A percentile compares a stretch with the other conserved stretches of the same genome.
Evolutionary conservation across 2,113 vertebrate genomes (phyloP).

Genomic region (Lathamus discolor): DNA sequence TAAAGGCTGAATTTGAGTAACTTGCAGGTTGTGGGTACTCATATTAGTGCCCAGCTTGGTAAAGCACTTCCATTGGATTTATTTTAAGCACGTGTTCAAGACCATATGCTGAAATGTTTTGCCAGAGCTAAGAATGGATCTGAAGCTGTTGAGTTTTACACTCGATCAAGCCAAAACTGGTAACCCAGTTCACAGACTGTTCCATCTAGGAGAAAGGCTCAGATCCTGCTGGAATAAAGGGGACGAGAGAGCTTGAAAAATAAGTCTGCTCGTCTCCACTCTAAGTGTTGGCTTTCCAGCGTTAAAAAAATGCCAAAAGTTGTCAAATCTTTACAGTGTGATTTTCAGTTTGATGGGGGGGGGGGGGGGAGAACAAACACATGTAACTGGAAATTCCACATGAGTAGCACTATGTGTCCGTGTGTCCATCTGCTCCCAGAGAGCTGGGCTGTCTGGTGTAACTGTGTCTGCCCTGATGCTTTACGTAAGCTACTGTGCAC

Average conservation of each 20-base stretch:
- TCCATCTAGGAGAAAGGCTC: background rate
- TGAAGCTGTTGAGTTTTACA: background rate
- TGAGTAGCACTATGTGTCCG: rapidly evolving
- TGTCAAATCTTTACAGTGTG: background rate
- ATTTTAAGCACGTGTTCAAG: background rate
- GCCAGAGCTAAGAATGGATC: background rate
- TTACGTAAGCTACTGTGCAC: rapidly evolving
- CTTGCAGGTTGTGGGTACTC: background rate
- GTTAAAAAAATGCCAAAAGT: background rate
- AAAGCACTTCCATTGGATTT: background rate
- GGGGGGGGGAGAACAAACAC: background rate
- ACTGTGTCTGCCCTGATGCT: background rate
- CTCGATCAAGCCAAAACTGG: background rate
- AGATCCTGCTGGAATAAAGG: background rate
- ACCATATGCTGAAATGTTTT: background rate
- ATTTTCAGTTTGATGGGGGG: background rate
- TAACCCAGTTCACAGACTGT: background rate
- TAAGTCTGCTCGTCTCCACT: background rate
- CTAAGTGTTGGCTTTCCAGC: background rate
- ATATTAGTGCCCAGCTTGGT: background rate
- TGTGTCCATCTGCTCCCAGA: rapidly evolving
- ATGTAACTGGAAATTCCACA: background rate
- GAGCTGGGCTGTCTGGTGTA: background rate
- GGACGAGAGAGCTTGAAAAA: background rate
- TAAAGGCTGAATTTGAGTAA: background rate